Percentiles rank a stretch among this genome's conserved stretches.
phyloP scores from a whole-genome alignment of 2,888 invertebrate species.

The Steromphala cineraria region DNA sequence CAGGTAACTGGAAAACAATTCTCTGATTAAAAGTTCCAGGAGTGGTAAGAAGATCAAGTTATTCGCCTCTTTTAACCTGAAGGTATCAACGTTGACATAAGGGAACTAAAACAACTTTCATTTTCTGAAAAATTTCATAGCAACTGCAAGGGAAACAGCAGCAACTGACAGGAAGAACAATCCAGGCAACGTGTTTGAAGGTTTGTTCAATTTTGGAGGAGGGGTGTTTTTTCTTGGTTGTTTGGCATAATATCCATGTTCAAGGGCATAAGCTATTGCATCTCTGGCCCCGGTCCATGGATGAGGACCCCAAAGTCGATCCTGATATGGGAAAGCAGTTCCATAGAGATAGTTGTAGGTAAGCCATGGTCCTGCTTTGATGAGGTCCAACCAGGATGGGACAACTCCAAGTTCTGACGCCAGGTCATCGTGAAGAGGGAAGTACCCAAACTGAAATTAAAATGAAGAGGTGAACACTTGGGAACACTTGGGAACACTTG shows the following conservation, averaged over 20 bases:
- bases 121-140: too few species aligned
- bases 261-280: background rate
- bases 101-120: background rate
- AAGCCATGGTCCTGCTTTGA: slow-evolving; percentile 6
- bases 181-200: too few species aligned
- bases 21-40: too few species aligned
- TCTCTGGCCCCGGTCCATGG: slow-evolving; percentile 12
- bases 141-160: too few species aligned
- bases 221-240: background rate
- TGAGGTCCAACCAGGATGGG: slow-evolving; percentile 19
- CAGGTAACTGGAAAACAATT: too few species aligned
- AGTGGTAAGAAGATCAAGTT: too few species aligned
- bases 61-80: too few species aligned
- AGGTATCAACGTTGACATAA: too few species aligned
- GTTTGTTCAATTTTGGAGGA: too few species aligned
- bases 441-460: background rate
- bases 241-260: background rate
- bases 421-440: background rate
- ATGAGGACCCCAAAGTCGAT: slow-evolving; percentile 25
- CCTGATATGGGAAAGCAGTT: slow-evolving; percentile 5
- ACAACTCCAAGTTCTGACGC: background rate
- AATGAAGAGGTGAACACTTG: too few species aligned
- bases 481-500: too few species aligned
- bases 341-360: slow-evolving; percentile 18
- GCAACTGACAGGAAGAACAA: too few species aligned